phyloP scores from a whole-genome alignment of 1,140 invertebrate genomes.

The Charaxes varanes region DNA sequence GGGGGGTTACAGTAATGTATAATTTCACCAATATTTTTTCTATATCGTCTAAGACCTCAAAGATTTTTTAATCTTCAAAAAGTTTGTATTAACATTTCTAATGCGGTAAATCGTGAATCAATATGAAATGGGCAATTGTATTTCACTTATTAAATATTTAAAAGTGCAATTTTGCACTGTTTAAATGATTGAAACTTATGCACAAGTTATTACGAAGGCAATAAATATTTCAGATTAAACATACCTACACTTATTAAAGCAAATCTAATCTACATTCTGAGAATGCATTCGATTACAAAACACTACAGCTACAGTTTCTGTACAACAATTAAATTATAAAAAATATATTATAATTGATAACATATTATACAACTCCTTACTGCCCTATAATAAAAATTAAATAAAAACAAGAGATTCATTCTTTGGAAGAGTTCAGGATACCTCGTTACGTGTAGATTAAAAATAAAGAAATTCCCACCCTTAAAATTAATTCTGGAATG shows the following conservation, averaged over 20 bases:
- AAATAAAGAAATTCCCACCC: background rate
- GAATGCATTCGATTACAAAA: constrained; percentile 46
- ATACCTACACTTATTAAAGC: constrained; percentile 55
- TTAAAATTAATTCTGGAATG: constrained; percentile 3
- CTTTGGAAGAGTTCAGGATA: constrained; percentile 40
- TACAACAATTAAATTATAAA: constrained; percentile 53
- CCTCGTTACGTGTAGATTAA: background rate
- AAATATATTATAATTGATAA: constrained; percentile 44
- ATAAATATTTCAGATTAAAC: constrained; percentile 19
- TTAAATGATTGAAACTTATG: too few relatives aligned
- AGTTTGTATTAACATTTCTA: too few relatives aligned
- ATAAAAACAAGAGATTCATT: constrained; percentile 40
- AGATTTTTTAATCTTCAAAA: too few relatives aligned
- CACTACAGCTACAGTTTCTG: constrained; percentile 40
- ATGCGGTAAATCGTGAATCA: too few relatives aligned
- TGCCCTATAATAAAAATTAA: constrained; percentile 25
- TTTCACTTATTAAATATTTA: too few relatives aligned
- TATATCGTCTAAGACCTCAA: too few relatives aligned
- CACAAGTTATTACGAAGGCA: too few relatives aligned
- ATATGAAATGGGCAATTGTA: too few relatives aligned
- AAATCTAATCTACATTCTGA: constrained; percentile 59
- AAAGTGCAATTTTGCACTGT: too few relatives aligned
- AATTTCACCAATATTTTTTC: too few relatives aligned
- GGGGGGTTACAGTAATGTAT: too few relatives aligned
- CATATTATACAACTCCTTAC: constrained; percentile 21